Percentiles rank a stretch among this genome's conserved stretches.
Evolutionary conservation across 2,888 invertebrate species (phyloP).

Genomic region (Hirtodrosophila cameraria): DNA sequence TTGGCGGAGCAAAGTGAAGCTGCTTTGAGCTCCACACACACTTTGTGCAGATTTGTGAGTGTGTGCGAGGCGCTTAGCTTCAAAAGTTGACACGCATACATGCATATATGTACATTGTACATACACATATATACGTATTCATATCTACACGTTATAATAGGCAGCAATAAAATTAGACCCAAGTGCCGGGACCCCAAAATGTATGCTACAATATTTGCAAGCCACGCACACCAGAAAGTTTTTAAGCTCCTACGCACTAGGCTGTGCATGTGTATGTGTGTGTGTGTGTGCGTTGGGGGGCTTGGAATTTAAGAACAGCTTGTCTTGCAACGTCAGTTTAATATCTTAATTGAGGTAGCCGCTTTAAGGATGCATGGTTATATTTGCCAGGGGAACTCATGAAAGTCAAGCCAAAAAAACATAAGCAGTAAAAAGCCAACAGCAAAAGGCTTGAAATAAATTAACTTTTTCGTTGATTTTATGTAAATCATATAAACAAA

Average conservation of each 20-base stretch:
- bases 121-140: constrained; percentile 4
- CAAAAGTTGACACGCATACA: constrained; percentile 74
- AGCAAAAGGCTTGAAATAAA: constrained; percentile 76
- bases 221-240: constrained; percentile 52
- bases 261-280: constrained; percentile 17
- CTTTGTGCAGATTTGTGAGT: constrained; percentile 15
- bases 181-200: constrained; percentile 55
- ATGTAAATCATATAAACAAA: constrained; percentile 73
- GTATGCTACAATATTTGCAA: constrained; percentile 70
- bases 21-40: constrained; percentile 49
- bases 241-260: constrained; percentile 37
- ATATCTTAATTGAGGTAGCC: constrained; percentile 76
- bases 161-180: constrained; percentile 72
- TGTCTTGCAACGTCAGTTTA: constrained; percentile 57
- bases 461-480: constrained; percentile 77
- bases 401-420: constrained; percentile 47
- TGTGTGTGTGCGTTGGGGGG: constrained; percentile 3
- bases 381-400: constrained; percentile 34
- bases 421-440: constrained; percentile 39
- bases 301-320: constrained; percentile 5
- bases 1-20: constrained; percentile 43
- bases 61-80: constrained; percentile 64
- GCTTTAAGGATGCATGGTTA: constrained; percentile 64
- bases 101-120: constrained; percentile 8
- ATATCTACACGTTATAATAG: constrained; percentile 57